These are phyloP conservation scores for Xanthia togata DNA, from an alignment of 2,888 invertebrate species.

Conservation along the genomic window DNA sequence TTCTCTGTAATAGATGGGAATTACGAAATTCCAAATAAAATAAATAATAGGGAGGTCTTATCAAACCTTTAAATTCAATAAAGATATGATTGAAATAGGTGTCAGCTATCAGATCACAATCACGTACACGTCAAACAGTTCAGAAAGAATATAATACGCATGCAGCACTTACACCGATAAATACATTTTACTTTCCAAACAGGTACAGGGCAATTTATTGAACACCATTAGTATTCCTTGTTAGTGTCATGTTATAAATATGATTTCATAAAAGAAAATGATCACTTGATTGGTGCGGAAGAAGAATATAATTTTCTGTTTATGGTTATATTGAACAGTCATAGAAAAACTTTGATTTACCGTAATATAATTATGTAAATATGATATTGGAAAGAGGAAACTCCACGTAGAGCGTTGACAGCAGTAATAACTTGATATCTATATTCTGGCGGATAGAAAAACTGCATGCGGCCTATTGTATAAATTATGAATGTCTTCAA, in stretches of 20 bases:
- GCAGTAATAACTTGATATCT: conserved; percentile 32
- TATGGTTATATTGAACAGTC: conserved; percentile 25
- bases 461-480: conserved; percentile 2
- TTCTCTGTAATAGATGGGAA: conserved; percentile 13
- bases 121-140: conserved; percentile 22
- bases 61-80: conserved; percentile 8
- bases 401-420: background rate
- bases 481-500: conserved; percentile 28
- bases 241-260: conserved; percentile 60
- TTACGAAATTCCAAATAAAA: conserved; percentile 1
- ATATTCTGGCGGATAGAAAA: conserved; percentile 9
- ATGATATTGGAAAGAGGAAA: conserved; percentile 18
- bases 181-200: conserved; percentile 66
- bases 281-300: conserved; percentile 55
- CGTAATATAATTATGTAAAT: conserved; percentile 12
- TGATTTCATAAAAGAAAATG: conserved; percentile 63
- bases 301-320: conserved; percentile 36
- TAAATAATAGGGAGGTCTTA: background rate
- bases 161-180: conserved; percentile 52
- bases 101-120: conserved; percentile 18
- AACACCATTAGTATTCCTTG: conserved; percentile 67
- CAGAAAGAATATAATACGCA: conserved; percentile 54
- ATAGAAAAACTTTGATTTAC: conserved; percentile 23
- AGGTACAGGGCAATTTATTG: conserved; percentile 51
- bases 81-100: background rate